phyloP scores from a whole-genome alignment of 2,888 invertebrate genomes.

The Dasysyrphus tricinctus region DNA sequence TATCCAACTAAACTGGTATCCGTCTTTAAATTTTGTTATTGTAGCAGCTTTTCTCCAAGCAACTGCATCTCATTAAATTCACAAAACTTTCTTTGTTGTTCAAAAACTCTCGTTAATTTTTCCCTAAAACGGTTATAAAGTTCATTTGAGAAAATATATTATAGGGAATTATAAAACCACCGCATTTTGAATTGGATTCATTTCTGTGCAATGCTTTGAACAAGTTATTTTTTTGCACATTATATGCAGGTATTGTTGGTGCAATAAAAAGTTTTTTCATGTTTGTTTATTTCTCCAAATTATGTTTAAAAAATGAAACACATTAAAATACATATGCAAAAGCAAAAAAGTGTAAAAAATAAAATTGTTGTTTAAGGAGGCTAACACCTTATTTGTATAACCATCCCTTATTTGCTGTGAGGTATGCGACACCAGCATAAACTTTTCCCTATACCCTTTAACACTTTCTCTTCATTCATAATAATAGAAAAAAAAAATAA shows the following conservation, averaged over 20 bases:
- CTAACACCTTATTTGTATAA: neutral
- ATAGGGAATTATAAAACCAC: slow-evolving; percentile 11
- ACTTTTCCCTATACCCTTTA: neutral
- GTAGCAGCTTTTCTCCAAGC: neutral
- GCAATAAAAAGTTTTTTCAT: neutral
- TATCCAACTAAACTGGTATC: neutral
- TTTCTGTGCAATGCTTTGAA: neutral
- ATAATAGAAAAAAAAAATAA: neutral
- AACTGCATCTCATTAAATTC: slow-evolving; percentile 12
- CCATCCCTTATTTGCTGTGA: neutral
- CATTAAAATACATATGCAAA: neutral
- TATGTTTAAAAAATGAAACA: slow-evolving; percentile 3
- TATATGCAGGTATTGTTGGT: neutral
- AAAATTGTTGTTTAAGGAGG: neutral
- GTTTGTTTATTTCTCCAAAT: slow-evolving; percentile 1
- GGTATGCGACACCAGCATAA: slow-evolving; percentile 22
- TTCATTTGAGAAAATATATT: slow-evolving; percentile 14
- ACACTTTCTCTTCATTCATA: slow-evolving; percentile 2
- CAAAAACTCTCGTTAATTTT: slow-evolving; percentile 18
- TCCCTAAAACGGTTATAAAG: neutral
- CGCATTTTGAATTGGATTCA: slow-evolving; percentile 5
- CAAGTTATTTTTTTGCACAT: neutral
- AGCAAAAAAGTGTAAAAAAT: neutral
- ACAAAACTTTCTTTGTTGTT: neutral
- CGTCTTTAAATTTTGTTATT: too few species aligned